These are phyloP conservation scores for Clistopyga incitator DNA, from an alignment of 2,888 invertebrate species.

Conservation along the genomic window DNA sequence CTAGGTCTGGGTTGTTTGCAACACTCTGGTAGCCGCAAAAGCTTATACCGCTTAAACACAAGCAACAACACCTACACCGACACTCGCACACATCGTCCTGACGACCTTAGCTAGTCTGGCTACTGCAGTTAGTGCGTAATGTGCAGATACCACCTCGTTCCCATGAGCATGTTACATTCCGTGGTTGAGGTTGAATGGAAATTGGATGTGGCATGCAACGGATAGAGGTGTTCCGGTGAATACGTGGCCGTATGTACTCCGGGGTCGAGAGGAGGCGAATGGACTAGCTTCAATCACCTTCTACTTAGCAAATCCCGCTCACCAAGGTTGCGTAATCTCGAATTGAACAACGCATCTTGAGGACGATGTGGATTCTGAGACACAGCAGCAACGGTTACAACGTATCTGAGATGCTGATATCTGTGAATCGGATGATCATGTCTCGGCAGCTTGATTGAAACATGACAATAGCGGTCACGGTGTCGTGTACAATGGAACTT, in stretches of 20 bases:
- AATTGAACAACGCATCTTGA: conserved; percentile 35
- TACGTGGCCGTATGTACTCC: conserved; percentile 5
- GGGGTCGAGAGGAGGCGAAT: conserved; percentile 19
- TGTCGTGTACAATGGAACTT: background rate
- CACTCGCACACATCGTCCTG: background rate
- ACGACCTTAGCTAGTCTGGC: conserved; percentile 17
- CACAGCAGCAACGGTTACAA: background rate
- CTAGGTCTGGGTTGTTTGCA: conserved; percentile 23
- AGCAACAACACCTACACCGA: conserved; percentile 33
- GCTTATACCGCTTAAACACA: conserved; percentile 41
- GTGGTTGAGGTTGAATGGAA: conserved; percentile 58
- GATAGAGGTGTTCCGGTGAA: conserved; percentile 20
- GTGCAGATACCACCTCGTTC: conserved; percentile 22
- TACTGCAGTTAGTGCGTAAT: conserved; percentile 42
- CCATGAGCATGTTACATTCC: conserved; percentile 56
- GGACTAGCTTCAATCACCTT: conserved; percentile 6
- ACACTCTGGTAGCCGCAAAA: conserved; percentile 44
- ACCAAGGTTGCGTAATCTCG: conserved; percentile 34
- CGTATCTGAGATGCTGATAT: background rate
- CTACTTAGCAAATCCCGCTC: conserved; percentile 25
- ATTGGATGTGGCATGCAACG: conserved; percentile 46
- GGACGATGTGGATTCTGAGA: conserved; percentile 2
- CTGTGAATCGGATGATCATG: conserved; percentile 4
- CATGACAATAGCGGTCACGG: background rate
- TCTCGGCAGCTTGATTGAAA: background rate